Conservation (phyloP, 1,140 invertebrate genomes). For the Plectrocnemia conspersa region DNA sequence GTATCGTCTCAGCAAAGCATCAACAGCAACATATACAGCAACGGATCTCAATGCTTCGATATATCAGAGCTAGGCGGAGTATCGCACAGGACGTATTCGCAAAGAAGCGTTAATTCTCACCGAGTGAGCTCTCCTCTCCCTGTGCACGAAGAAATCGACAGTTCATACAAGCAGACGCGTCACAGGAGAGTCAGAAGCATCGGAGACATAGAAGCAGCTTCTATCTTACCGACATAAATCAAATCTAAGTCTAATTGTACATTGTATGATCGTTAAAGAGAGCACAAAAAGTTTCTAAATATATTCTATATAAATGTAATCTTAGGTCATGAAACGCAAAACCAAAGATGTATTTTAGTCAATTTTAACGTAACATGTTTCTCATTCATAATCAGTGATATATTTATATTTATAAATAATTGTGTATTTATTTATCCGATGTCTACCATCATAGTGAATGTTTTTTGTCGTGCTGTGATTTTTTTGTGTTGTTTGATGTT, state of each 20-base stretch:
- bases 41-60: conserved; percentile 39
- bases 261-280: not conserved
- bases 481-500: conserved; percentile 17
- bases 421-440: too few species aligned
- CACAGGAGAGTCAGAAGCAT: conserved; percentile 68
- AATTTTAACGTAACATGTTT: not conserved
- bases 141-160: conserved; percentile 44
- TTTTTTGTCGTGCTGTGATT: conserved; percentile 16
- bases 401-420: too few species aligned
- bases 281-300: not conserved
- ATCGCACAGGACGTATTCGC: conserved; percentile 30
- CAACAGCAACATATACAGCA: conserved; percentile 39
- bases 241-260: not conserved
- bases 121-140: conserved; percentile 50
- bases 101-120: conserved; percentile 47
- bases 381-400: not conserved
- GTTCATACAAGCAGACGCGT: conserved; percentile 47
- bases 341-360: not conserved
- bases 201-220: conserved; percentile 61
- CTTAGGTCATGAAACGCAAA: not conserved
- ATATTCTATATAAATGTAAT: not conserved
- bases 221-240: conserved; percentile 29
- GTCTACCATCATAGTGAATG: not conserved
- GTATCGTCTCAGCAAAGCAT: conserved; percentile 35
- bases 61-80: conserved; percentile 28